Evolutionary conservation across 2,113 vertebrate species (phyloP), one percentile per base, ranked within the genome.

Genomic region (Pycnonotus jocosus): DNA sequence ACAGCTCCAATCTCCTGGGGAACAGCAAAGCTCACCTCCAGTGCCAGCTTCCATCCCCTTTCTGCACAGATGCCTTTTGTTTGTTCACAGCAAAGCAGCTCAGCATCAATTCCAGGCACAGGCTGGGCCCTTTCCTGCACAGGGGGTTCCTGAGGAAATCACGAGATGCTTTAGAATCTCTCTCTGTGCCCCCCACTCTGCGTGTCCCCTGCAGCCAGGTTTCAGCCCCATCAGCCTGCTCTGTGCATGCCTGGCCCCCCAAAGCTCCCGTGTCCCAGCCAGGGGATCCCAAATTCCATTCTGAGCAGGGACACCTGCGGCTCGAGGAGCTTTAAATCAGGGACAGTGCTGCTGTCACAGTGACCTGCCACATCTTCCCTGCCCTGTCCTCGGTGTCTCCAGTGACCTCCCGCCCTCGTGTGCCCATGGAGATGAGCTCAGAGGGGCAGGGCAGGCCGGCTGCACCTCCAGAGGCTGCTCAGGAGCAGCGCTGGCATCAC

Each of bases 1-100:
- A 0, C 3, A 1, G 17, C 84, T 12, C 3, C 84, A 6, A 9
- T 1, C n/a, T 22, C 11, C 53, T 3, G 28, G 2, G 27, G 6
- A 84, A 7, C 78, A 24, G 17, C 53, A 47, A 47, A 23, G 8
- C 5, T 9, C 33, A 0, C 24, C 4, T 4, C 20, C 62, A 50
- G 42, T 48, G 27, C 78, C 45, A 54, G 37, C 19, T 5, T 16
- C 3, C 71, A 3, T 2, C 37, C 48, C 23, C 44, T 53, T 16
- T 18, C 76, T 45, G 38, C 51, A 37, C 50, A 2, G 3, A 8
- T 7, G 23, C 56, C 28, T 66, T 73, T 57, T 6, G 23, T 28
- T 81, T 58, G 89, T 33, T 38, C 48, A 2, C 72, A 42, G 10
- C 44, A 31, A 25, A 62, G 60, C 70, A 37, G 56, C 15, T 2